A percentile compares a stretch with the other conserved stretches of the same genome.
phyloP scores from a whole-genome alignment of 2,113 vertebrate species.

The Sylvilagus bachmani region DNA sequence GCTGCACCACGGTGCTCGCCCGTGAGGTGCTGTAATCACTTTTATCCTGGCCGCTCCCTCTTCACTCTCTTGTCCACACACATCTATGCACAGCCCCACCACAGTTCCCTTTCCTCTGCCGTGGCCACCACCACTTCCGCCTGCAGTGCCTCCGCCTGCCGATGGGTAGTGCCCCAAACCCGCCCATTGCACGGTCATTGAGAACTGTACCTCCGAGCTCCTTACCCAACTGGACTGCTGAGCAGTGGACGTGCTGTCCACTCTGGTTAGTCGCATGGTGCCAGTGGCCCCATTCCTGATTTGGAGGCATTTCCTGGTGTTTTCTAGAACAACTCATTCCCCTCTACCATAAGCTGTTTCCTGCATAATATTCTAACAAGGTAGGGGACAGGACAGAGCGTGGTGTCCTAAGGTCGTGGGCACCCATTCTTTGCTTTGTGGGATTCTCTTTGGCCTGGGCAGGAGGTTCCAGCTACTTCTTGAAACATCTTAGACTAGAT shows the following conservation, averaged over 20 bases:
- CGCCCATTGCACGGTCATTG: fast-evolving
- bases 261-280: background rate
- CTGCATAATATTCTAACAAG: background rate
- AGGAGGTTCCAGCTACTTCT: background rate
- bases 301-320: background rate
- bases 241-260: fast-evolving
- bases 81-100: background rate
- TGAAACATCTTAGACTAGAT: background rate
- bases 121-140: no score
- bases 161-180: fast-evolving
- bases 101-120: background rate
- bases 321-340: background rate
- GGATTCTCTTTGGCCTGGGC: no score
- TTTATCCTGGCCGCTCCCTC: no score
- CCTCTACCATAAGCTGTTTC: background rate
- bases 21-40: background rate
- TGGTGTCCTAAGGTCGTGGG: background rate
- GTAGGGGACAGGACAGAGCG: background rate
- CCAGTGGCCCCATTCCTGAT: background rate
- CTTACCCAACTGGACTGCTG: background rate
- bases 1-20: no score
- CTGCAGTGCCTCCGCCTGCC: background rate
- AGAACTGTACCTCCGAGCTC: background rate
- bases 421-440: background rate
- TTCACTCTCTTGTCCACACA: background rate